These are phyloP conservation scores for Chaetorhynchus papuensis DNA, from an alignment of 2,113 vertebrate species.

Conservation along the genomic window DNA sequence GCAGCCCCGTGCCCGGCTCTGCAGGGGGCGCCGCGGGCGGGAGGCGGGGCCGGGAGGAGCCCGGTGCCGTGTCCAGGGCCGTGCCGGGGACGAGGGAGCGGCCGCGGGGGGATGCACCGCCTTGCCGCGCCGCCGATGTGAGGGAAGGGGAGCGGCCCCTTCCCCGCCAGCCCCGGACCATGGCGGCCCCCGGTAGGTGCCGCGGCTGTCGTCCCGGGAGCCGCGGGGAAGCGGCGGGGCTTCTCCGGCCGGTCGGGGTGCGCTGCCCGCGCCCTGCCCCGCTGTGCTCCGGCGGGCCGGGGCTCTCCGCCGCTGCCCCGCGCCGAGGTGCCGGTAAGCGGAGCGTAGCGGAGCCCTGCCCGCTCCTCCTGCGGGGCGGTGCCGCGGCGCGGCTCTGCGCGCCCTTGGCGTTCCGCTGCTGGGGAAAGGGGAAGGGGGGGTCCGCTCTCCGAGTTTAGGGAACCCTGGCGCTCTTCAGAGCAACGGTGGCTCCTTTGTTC, in stretches of 20 bases:
- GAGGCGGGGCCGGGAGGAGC: neutral
- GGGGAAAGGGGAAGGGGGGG: neutral
- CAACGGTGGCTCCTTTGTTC: neutral
- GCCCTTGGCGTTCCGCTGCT: neutral
- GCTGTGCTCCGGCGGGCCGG: neutral
- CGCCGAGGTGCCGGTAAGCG: neutral
- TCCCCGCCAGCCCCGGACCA: neutral
- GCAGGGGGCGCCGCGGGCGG: neutral
- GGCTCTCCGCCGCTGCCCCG: neutral
- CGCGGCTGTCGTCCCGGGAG: neutral
- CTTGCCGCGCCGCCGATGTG: neutral
- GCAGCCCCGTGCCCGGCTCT: neutral
- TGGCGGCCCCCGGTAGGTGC: constrained; percentile 11
- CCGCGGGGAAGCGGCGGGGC: neutral
- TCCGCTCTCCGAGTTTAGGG: neutral
- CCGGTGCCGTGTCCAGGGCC: neutral
- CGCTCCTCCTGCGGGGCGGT: neutral
- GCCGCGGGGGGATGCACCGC: neutral
- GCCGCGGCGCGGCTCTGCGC: neutral
- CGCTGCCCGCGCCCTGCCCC: no score
- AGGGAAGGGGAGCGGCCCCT: neutral
- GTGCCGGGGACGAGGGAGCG: neutral
- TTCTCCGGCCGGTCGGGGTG: neutral
- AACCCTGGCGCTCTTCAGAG: neutral
- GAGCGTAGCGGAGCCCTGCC: neutral